Evolutionary conservation across 2,113 vertebrate species (phyloP).

Genomic region (Saccopteryx leptura): DNA sequence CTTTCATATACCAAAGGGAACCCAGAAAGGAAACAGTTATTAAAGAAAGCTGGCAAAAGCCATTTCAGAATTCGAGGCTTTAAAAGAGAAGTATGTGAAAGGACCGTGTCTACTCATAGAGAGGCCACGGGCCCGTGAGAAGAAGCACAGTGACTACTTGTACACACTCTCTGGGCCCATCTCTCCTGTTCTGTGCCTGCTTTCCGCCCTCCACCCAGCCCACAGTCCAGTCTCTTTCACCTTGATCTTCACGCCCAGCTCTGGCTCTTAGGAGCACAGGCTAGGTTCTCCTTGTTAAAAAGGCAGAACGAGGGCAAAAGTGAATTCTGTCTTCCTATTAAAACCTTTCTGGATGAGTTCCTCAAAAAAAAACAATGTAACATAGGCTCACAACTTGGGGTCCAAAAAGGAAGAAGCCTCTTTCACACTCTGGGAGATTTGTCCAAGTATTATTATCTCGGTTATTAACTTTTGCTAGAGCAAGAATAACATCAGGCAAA

Average conservation of each 20-base stretch:
- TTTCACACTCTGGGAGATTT: background rate
- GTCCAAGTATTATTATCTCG: background rate
- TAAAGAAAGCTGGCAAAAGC: background rate
- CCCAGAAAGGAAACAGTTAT: conserved; percentile 17
- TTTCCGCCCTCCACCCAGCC: background rate
- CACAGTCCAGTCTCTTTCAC: too few relatives aligned
- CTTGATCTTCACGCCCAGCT: background rate
- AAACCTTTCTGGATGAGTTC: background rate
- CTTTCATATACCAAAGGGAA: conserved; percentile 5
- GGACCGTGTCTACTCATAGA: background rate
- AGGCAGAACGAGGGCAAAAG: background rate
- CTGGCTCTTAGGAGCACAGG: background rate
- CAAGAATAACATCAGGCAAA: background rate
- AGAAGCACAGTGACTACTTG: background rate
- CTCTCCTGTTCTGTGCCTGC: background rate
- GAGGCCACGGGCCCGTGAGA: background rate
- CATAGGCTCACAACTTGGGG: background rate
- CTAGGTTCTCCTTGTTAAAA: background rate
- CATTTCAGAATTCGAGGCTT: conserved; percentile 7
- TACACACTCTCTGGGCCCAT: background rate
- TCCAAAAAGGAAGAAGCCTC: background rate
- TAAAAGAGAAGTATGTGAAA: background rate
- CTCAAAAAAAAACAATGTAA: background rate
- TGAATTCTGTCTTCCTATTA: background rate
- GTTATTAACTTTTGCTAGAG: background rate